Evolutionary conservation across 2,888 invertebrate genomes (phyloP).

Genomic region (Crocallis elinguaria): DNA sequence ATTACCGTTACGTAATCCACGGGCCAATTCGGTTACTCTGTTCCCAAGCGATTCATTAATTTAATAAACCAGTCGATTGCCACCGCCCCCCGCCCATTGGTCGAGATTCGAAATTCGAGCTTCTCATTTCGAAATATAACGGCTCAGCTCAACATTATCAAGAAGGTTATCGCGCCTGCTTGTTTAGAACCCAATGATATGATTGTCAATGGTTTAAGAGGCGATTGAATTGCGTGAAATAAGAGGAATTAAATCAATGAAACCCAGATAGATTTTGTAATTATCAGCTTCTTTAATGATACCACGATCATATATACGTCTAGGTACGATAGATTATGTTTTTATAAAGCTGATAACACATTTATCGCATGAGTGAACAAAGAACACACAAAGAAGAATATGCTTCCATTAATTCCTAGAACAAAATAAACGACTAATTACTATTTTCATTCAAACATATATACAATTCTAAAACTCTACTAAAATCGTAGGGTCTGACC

Average conservation of each 20-base stretch:
- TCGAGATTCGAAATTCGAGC: conserved; percentile 23
- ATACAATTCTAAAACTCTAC: too few species aligned
- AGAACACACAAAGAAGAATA: too few species aligned
- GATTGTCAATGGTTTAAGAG: conserved; percentile 17
- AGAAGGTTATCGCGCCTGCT: conserved; percentile 21
- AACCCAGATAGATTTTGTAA: too few species aligned
- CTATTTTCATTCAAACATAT: too few species aligned
- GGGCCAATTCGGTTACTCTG: conserved; percentile 23
- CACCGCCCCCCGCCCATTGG: conserved; percentile 20
- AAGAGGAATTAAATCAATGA: not conserved
- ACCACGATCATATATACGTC: too few species aligned
- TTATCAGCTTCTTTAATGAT: too few species aligned
- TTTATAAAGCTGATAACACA: too few species aligned
- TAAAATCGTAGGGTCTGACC: too few species aligned
- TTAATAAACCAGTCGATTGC: conserved; percentile 34
- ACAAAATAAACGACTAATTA: too few species aligned
- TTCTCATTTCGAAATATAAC: conserved; percentile 39
- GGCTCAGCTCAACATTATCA: conserved; percentile 24
- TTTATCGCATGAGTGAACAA: too few species aligned
- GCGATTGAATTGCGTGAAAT: not conserved
- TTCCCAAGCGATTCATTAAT: conserved; percentile 36
- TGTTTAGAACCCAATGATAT: conserved; percentile 20
- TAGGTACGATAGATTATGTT: too few species aligned
- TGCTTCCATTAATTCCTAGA: too few species aligned
- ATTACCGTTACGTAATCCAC: conserved; percentile 41